Evolutionary conservation across 2,797 vertebrate genomes (phyloP).

Genomic region (Siniperca undulata): DNA sequence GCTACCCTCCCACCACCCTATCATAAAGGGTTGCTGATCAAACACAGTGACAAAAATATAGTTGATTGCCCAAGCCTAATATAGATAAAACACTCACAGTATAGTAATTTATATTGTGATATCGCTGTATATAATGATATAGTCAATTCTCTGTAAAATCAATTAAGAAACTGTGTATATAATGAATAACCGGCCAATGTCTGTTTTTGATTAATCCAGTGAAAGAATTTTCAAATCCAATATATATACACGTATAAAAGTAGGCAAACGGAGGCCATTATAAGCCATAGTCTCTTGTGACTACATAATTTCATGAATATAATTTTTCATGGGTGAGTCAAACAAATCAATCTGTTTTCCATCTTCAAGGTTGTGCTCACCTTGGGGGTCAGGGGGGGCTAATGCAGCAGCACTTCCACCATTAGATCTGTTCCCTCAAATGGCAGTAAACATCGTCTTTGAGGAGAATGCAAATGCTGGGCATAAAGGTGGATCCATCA

Average conservation of each 20-base stretch:
- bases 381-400: slow-evolving; percentile 7
- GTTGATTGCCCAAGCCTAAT: not conserved
- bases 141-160: not conserved
- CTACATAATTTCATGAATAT: slow-evolving; percentile 49
- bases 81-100: not conserved
- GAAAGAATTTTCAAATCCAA: too few relatives aligned
- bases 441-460: slow-evolving; percentile 54
- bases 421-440: slow-evolving; percentile 53
- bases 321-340: slow-evolving; percentile 38
- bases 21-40: not conserved
- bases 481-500: slow-evolving; percentile 61
- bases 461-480: slow-evolving; percentile 59
- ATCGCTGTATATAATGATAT: not conserved
- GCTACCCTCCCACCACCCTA: too few relatives aligned
- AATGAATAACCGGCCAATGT: too few relatives aligned
- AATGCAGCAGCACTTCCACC: slow-evolving; percentile 30
- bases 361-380: slow-evolving; percentile 61
- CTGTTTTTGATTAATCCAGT: too few relatives aligned
- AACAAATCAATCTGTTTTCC: slow-evolving; percentile 56
- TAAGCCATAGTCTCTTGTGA: slow-evolving; percentile 1
- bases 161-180: not conserved
- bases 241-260: too few relatives aligned
- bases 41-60: not conserved
- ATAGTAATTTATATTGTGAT: not conserved
- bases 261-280: not conserved